Base-by-base conservation (phyloP, 2,113 vertebrate genomes). In the Coregonus clupeaformis region DNA sequence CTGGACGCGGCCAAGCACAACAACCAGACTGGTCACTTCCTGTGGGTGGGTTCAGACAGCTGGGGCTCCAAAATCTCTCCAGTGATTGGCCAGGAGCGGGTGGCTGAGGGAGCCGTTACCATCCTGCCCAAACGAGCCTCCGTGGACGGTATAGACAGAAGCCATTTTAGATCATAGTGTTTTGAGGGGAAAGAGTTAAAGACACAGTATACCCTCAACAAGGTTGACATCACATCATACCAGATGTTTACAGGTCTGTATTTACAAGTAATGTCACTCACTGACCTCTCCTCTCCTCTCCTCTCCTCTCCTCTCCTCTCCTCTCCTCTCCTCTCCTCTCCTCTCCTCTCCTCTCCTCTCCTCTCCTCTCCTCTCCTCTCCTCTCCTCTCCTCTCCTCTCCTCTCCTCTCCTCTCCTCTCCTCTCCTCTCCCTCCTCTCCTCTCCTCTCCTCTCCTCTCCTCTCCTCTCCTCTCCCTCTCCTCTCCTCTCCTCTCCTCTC, bases 21-120 rank as follows among this genome's bases (percentile, higher is more conserved):
- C 88, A 98, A 98, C 90, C 97, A 97, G 83, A 98, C 95, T 0
- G 96, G 97, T 24, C 97, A 99, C 91, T 99, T 99, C 86, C 94
- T 99, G 80, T 99, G 97, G 96, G 96, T 99, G 85, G 98, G 95
- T 0, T 99, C 98, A 59, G 98, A 99, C 89, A 99, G 98, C 74
- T 99, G 98, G 98, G 98, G 98, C 0, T 95, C 97, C 82, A 99
- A 99, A 93, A 98, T 98, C 86, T 92, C 97, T 7, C 97, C 97
- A 0, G 96, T 99, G 76, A 93, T 96, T 85, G 95, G 95, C 64
- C 97, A 98, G 86, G 97, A 99, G 85, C 92, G 91, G 62, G 97
- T 99, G 76, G 97, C 97, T 0, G 96, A 97, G 87, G 98, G 98
- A 30, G 98, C 98, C 59, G 95, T 99, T 80, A 99, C 98, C 0